A percentile compares a stretch with the other conserved stretches of the same genome.
These are phyloP conservation scores for Xiphophorus hellerii DNA, from an alignment of 2,113 vertebrate genomes.

Conservation along the genomic window DNA sequence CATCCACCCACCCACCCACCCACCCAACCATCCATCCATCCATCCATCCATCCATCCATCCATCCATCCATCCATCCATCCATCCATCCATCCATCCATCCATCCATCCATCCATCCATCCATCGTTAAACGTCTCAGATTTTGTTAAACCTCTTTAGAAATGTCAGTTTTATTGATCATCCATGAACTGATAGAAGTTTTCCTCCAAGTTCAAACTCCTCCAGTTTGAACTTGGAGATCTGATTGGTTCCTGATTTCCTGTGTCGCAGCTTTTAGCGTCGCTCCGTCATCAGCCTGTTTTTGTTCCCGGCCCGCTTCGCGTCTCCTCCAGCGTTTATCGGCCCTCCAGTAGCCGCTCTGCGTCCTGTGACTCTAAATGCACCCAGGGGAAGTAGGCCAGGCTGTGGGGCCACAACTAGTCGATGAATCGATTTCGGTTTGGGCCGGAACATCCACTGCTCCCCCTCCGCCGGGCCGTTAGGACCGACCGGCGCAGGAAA, in stretches of 20 bases:
- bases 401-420: conserved; percentile 45
- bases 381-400: conserved; percentile 68
- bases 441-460: conserved; percentile 41
- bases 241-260: background rate
- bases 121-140: too few species aligned
- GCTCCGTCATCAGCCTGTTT: background rate
- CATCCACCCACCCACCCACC: too few species aligned
- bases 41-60: too few species aligned
- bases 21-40: too few species aligned
- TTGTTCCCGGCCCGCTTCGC: conserved; percentile 10
- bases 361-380: conserved; percentile 37
- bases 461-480: conserved; percentile 55
- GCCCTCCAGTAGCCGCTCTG: conserved; percentile 19
- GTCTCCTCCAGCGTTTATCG: conserved; percentile 13
- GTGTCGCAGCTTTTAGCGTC: background rate
- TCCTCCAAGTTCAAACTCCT: too few species aligned
- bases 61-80: too few species aligned
- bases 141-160: too few species aligned
- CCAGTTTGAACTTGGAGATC: background rate
- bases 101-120: too few species aligned
- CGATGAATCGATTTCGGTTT: conserved; percentile 58
- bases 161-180: too few species aligned
- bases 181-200: background rate
- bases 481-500: conserved; percentile 51
- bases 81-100: too few species aligned